Percentiles rank a stretch among this genome's conserved stretches.
Evolutionary conservation across 2,113 vertebrate genomes (phyloP).

Genomic region (Coryphaenoides rupestris): DNA sequence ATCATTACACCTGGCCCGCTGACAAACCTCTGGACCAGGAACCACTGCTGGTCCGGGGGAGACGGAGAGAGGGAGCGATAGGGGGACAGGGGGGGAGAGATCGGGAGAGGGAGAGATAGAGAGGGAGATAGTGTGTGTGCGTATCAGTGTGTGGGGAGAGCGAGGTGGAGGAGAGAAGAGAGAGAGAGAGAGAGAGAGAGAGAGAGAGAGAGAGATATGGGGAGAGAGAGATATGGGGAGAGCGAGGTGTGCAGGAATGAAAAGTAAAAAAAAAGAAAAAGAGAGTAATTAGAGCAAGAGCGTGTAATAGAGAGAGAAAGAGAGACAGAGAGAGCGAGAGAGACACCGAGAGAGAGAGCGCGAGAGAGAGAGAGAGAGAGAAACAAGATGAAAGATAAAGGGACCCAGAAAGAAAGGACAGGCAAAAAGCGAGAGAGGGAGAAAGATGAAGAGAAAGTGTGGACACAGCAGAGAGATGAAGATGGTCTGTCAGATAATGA

Average conservation of each 20-base stretch:
- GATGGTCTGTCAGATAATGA: constrained; percentile 36
- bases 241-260: not conserved
- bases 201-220: not conserved
- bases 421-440: constrained; percentile 2
- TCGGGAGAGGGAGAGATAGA: constrained; percentile 15
- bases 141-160: not conserved
- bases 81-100: not conserved
- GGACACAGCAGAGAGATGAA: constrained; percentile 31
- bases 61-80: constrained; percentile 1
- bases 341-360: constrained; percentile 4
- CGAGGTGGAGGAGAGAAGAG: no score
- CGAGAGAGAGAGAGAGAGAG: constrained; percentile 16
- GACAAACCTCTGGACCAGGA: constrained; percentile 53
- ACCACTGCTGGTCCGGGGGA: constrained; percentile 31
- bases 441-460: constrained; percentile 2
- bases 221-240: constrained; percentile 12
- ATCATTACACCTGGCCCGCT: constrained; percentile 58
- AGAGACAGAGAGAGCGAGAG: constrained; percentile 5
- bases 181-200: constrained; percentile 3
- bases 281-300: constrained; percentile 3
- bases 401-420: constrained; percentile 1
- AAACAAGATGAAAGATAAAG: not conserved
- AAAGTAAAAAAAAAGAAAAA: not conserved
- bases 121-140: not conserved
- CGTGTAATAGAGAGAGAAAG: constrained; percentile 15